Base-by-base conservation (phyloP, 2,113 vertebrate species). In the Xenopus borealis region DNA sequence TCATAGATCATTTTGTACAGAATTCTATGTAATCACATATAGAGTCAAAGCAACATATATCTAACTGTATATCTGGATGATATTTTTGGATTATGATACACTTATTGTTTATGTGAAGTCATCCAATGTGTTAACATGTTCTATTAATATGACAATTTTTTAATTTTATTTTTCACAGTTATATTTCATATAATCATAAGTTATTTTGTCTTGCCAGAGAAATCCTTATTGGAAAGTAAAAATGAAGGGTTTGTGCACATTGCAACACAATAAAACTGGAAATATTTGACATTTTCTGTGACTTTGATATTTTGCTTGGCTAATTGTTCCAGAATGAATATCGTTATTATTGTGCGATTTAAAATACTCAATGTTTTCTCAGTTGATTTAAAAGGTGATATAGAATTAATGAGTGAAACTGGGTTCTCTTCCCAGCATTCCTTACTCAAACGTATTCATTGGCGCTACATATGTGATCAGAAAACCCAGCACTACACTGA, bases 141-240 rank as follows among this genome's bases (percentile, higher is more conserved):
- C 80, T 83, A 85, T 81, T 88, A 87, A 82, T 86, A 81, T 86
- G 74, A 87, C 85, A 2, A 40, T 7, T 40, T 88, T 82, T 88
- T 87, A n/a, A n/a, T 27, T 71, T 89, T 86, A 89, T 91, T 86
- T 88, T 75, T 88, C 88, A 86, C 79, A 85, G 81, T 83, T 90
- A 84, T 85, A 85, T 91, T 91, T 89, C 84, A 81, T 89, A 83
- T 86, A 88, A 89, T 90, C 74, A 2, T 90, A 92, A 92, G 78
- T 89, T 91, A 90, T 90, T 90, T 91, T 86, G 69, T 86, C 72
- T 82, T 83, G 23, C 89, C 87, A 83, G 65, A 78, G 88, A 87
- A 85, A 82, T 88, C 78, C 72, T 87, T 86, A 88, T 84, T 74
- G 86, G 82, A 87, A 85, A 88, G 78, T 69, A 82, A 78, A 86